Evolutionary conservation across 1,140 invertebrate genomes (phyloP).

Genomic region (Chymomyza costata): DNA sequence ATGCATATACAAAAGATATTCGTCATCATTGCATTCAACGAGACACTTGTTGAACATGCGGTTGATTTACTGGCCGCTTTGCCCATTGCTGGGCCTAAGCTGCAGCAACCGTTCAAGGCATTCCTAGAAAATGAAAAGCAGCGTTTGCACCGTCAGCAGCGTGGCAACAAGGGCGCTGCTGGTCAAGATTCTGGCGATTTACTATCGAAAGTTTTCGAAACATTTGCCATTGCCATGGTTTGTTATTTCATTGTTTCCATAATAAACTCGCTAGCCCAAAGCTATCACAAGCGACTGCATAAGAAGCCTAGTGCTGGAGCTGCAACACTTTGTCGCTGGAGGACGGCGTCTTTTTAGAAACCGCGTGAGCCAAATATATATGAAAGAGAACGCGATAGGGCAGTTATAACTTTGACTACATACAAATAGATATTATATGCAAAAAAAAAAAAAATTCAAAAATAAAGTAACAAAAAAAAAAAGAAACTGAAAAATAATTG

Average conservation of each 20-base stretch:
- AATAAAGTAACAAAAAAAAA: no score
- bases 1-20: constrained; percentile 99
- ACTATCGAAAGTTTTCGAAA: constrained; percentile 92
- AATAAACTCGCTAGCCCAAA: constrained; percentile 96
- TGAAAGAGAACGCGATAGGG: no score
- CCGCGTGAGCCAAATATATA: no score
- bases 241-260: constrained; percentile 96
- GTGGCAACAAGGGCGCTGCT: constrained; percentile 18
- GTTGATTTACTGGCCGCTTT: constrained; percentile 83
- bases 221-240: constrained; percentile 93
- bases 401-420: no score
- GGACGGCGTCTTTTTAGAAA: no score
- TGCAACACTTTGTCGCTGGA: no score
- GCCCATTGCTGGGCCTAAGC: constrained; percentile 86
- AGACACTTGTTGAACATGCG: constrained; percentile 88
- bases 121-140: constrained; percentile 91
- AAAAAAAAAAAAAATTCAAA: no score
- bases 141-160: constrained; percentile 83
- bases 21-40: constrained; percentile 97
- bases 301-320: no score
- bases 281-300: constrained; percentile 86
- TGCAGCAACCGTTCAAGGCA: constrained; percentile 90
- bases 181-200: constrained; percentile 79
- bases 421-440: no score
- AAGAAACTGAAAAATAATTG: no score